A percentile compares a stretch with the other conserved stretches of the same genome.
phyloP scores from a whole-genome alignment of 2,113 vertebrate genomes.

The Gavia stellata region DNA sequence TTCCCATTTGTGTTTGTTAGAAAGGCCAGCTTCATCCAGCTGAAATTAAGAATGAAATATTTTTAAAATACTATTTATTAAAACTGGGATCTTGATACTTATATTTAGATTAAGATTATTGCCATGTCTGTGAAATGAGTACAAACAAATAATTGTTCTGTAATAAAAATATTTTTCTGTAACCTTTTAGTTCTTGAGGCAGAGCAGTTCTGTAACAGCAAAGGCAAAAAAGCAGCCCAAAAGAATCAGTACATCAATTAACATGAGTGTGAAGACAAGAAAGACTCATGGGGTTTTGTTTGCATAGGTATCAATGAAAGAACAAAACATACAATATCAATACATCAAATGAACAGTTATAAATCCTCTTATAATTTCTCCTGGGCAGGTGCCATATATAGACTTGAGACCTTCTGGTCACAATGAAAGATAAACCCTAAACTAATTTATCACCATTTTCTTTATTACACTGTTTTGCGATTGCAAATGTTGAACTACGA shows the following conservation, averaged over 20 bases:
- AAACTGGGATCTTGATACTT: not conserved
- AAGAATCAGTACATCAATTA: not conserved
- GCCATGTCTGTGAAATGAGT: not conserved
- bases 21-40: slow-evolving; percentile 98
- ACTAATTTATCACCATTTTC: not conserved
- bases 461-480: not conserved
- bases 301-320: not conserved
- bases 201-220: not conserved
- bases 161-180: not conserved
- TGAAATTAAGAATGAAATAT: slow-evolving; percentile 63
- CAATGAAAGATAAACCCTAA: not conserved
- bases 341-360: not conserved
- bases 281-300: not conserved
- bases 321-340: not conserved
- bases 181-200: not conserved
- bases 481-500: not conserved
- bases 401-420: not conserved
- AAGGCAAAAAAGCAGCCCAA: not conserved
- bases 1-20: slow-evolving; percentile 93
- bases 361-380: not conserved
- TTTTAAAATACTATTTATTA: not conserved
- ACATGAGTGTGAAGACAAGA: not conserved
- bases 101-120: not conserved
- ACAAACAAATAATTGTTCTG: not conserved
- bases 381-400: not conserved